A percentile compares a stretch with the other conserved stretches of the same genome.
phyloP scores from a whole-genome alignment of 2,888 invertebrate species.

The Cheilosia grossa region DNA sequence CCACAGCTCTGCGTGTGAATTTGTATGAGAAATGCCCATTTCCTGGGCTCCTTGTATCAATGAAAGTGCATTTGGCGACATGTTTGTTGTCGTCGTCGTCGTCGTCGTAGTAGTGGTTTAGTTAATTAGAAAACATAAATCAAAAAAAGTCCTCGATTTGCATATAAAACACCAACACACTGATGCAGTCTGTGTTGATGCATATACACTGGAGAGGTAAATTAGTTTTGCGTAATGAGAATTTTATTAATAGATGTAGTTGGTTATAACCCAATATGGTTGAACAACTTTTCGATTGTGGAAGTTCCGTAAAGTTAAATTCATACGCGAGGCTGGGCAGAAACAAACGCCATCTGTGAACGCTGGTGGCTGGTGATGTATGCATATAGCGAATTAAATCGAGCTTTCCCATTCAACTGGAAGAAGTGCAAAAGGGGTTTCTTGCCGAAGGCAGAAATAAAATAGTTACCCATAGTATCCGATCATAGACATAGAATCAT shows the following conservation, averaged over 20 bases:
- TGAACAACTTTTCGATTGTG: slow-evolving; percentile 68
- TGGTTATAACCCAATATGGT: slow-evolving; percentile 59
- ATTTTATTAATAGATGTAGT: slow-evolving; percentile 71
- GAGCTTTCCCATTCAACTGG: slow-evolving; percentile 23
- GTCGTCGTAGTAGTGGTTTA: slow-evolving; percentile 39
- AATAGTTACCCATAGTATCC: too few species aligned
- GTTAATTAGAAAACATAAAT: slow-evolving; percentile 70
- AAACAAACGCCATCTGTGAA: slow-evolving; percentile 50
- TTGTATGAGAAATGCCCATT: slow-evolving; percentile 60
- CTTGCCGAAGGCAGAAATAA: too few species aligned
- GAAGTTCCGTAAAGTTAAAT: slow-evolving; percentile 56
- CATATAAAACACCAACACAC: slow-evolving; percentile 58
- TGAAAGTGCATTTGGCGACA: slow-evolving; percentile 9
- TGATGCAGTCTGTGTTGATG: slow-evolving; percentile 12
- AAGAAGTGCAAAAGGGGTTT: too few species aligned
- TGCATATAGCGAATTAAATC: slow-evolving; percentile 41
- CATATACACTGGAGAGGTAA: slow-evolving; percentile 20
- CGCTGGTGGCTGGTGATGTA: slow-evolving; percentile 21
- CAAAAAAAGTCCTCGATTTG: slow-evolving; percentile 67
- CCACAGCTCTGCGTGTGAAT: slow-evolving; percentile 68
- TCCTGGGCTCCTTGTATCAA: slow-evolving; percentile 34
- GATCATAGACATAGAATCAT: too few species aligned
- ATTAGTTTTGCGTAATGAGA: slow-evolving; percentile 53
- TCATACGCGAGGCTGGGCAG: slow-evolving; percentile 46
- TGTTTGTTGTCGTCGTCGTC: slow-evolving; percentile 37